Percentiles rank a stretch among this genome's conserved stretches.
Conservation (phyloP, 2,113 vertebrate genomes). For the Dromiciops gliroides region DNA sequence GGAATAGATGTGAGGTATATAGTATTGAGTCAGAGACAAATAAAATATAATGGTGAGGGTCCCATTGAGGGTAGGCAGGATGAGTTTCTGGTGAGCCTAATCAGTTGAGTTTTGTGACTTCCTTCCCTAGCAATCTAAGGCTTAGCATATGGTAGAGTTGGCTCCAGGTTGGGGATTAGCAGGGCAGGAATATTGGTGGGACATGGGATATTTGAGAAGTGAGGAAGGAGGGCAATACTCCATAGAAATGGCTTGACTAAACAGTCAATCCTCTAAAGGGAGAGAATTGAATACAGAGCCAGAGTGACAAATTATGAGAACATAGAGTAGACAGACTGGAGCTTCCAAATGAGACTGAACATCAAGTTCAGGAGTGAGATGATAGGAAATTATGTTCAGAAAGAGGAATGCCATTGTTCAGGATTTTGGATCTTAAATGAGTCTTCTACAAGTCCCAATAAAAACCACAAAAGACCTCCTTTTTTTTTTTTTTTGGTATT, state of each 20-base stretch:
- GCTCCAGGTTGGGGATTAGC: background rate
- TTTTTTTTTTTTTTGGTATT: background rate
- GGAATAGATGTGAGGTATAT: background rate
- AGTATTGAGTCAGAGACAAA: background rate
- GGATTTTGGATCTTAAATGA: background rate
- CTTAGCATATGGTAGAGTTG: background rate
- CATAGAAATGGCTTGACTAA: background rate
- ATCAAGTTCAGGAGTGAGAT: background rate
- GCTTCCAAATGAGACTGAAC: background rate
- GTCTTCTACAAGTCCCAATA: background rate
- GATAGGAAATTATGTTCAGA: background rate
- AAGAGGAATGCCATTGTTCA: background rate
- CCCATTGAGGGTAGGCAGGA: too few relatives aligned
- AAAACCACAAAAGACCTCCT: background rate
- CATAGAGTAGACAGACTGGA: background rate
- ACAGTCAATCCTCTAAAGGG: background rate
- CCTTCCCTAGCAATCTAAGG: background rate
- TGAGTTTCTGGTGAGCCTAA: background rate
- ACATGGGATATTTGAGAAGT: background rate
- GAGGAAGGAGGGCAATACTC: background rate
- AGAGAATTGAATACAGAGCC: background rate
- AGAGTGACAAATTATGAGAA: background rate
- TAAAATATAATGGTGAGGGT: too few relatives aligned
- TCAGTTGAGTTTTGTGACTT: background rate
- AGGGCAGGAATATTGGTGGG: background rate